These are phyloP conservation scores for Siphamia tubifer DNA, from an alignment of 2,113 vertebrate genomes.

Conservation along the genomic window DNA sequence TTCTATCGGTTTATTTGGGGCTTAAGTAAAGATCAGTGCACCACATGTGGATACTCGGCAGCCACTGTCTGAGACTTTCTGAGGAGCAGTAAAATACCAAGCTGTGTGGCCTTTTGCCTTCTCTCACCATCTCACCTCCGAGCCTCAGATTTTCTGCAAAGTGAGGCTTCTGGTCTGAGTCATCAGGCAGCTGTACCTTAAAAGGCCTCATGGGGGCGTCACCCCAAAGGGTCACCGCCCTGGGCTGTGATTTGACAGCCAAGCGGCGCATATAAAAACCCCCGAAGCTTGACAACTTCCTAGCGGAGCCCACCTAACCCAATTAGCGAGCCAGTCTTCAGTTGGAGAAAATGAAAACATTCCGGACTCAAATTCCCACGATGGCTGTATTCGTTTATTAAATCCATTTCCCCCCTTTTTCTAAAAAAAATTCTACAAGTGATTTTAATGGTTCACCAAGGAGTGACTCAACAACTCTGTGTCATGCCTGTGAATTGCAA, in stretches of 20 bases:
- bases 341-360: conserved; percentile 72
- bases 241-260: conserved; percentile 55
- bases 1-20: not conserved
- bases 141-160: conserved; percentile 65
- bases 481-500: conserved; percentile 23
- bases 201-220: conserved; percentile 73
- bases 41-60: conserved; percentile 18
- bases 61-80: conserved; percentile 22
- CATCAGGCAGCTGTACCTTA: conserved; percentile 73
- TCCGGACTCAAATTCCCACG: conserved; percentile 63
- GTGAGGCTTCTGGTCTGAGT: conserved; percentile 63
- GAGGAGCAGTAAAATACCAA: conserved; percentile 54
- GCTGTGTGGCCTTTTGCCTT: conserved; percentile 56
- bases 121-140: conserved; percentile 66
- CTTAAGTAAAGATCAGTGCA: conserved; percentile 14
- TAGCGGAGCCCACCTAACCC: conserved; percentile 69
- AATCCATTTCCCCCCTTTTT: conserved; percentile 54
- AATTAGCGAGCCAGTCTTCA: conserved; percentile 68
- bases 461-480: conserved; percentile 48
- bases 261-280: conserved; percentile 70
- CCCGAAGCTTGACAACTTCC: conserved; percentile 78
- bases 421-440: conserved; percentile 46
- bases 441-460: conserved; percentile 61
- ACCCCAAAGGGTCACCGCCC: conserved; percentile 51
- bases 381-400: conserved; percentile 60